A percentile compares a stretch with the other conserved stretches of the same genome.
phyloP scores from a whole-genome alignment of 2,797 vertebrate species.

The Sebastes steindachneri region DNA sequence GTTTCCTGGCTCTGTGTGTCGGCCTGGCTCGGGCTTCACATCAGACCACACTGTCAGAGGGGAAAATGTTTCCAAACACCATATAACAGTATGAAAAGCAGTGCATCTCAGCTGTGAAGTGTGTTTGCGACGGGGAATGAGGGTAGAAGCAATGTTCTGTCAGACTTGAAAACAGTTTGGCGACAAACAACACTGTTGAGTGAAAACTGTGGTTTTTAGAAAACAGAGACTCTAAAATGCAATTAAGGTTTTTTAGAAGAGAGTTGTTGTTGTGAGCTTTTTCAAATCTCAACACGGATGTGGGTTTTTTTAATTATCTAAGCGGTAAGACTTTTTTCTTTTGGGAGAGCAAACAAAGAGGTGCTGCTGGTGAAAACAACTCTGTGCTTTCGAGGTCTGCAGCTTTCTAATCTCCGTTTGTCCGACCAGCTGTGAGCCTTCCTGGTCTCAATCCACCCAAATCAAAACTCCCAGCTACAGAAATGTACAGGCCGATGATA shows the following conservation, averaged over 20 bases:
- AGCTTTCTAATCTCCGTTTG: constrained; percentile 54
- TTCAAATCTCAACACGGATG: neutral
- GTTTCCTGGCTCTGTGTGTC: constrained; percentile 41
- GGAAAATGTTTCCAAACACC: constrained; percentile 70
- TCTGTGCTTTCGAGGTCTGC: constrained; percentile 31
- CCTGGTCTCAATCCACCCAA: constrained; percentile 41
- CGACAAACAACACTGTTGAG: constrained; percentile 24
- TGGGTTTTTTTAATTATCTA: neutral
- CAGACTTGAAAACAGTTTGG: constrained; percentile 49
- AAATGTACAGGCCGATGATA: constrained; percentile 45
- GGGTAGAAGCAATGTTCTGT: constrained; percentile 46
- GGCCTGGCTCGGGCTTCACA: constrained; percentile 39
- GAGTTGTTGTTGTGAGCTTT: neutral
- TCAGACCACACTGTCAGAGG: constrained; percentile 60
- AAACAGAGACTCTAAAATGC: constrained; percentile 20
- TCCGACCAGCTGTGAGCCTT: constrained; percentile 63
- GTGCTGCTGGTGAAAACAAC: constrained; percentile 30
- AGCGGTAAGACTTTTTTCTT: constrained; percentile 16
- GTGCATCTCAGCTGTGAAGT: constrained; percentile 40
- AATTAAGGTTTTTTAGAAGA: constrained; percentile 11
- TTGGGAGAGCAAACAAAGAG: constrained; percentile 40
- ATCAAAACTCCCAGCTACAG: constrained; percentile 40
- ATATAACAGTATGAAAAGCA: constrained; percentile 54
- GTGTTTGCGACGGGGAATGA: constrained; percentile 35
- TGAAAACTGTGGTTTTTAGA: constrained; percentile 21